These are phyloP conservation scores for Antennarius striatus DNA, from an alignment of 2,113 vertebrate species.

Conservation along the genomic window DNA sequence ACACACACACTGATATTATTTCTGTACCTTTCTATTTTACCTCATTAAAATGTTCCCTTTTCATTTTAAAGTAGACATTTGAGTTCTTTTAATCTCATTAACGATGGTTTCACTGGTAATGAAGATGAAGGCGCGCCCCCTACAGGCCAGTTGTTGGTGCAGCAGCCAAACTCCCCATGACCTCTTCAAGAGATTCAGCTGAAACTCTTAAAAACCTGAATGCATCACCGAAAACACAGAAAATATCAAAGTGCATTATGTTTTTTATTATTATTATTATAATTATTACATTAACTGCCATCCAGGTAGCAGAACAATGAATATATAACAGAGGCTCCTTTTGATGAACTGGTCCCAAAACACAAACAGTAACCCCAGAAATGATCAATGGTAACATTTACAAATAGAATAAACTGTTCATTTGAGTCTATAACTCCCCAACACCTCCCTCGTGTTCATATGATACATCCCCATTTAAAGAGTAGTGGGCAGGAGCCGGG, in stretches of 20 bases:
- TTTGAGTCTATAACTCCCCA: background rate
- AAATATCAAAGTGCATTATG: slow-evolving; percentile 54
- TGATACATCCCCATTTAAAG: slow-evolving; percentile 11
- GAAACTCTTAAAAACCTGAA: no score
- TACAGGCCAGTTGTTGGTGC: slow-evolving; percentile 13
- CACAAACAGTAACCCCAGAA: slow-evolving; percentile 41
- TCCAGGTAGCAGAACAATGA: slow-evolving; percentile 46
- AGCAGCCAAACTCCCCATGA: background rate
- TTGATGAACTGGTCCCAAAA: slow-evolving; percentile 12
- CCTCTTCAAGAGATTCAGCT: no score
- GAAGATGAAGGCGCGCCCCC: slow-evolving; percentile 14
- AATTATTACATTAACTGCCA: slow-evolving; percentile 43
- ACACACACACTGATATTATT: no score
- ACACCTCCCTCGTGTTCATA: background rate
- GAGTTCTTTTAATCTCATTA: no score
- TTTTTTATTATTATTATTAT: slow-evolving; percentile 62
- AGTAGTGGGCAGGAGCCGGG: slow-evolving; percentile 9
- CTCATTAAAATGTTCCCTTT: no score
- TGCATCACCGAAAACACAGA: no score
- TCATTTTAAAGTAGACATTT: no score
- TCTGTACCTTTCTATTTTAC: no score
- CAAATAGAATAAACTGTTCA: slow-evolving; percentile 31
- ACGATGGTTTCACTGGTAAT: no score
- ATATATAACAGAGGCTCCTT: slow-evolving; percentile 44
- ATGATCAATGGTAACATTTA: slow-evolving; percentile 33